Conservation (phyloP, 2,113 vertebrate genomes). For the Centrocercus urophasianus region DNA sequence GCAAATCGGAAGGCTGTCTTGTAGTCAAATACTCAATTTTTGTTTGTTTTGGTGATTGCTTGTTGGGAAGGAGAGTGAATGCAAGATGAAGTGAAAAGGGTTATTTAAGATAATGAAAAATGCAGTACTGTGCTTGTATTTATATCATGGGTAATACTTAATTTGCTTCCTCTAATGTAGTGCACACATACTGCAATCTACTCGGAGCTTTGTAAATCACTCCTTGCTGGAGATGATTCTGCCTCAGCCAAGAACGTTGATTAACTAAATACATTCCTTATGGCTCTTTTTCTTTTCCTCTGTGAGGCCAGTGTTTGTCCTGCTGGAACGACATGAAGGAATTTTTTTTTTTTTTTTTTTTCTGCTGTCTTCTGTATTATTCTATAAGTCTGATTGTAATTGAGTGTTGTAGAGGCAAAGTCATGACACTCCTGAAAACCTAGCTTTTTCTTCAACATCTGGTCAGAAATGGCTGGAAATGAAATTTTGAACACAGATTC, state of each 20-base stretch:
- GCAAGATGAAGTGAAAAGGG: neutral
- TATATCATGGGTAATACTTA: neutral
- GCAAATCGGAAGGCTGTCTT: neutral
- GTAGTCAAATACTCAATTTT: neutral
- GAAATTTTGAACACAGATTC: neutral
- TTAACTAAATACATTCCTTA: conserved; percentile 44
- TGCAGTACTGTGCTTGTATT: neutral
- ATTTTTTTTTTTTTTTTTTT: neutral
- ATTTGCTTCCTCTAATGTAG: neutral
- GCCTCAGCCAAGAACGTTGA: conserved; percentile 8
- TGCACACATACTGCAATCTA: neutral
- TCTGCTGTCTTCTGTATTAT: neutral
- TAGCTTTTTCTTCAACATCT: neutral
- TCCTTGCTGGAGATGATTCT: neutral
- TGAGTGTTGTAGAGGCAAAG: neutral
- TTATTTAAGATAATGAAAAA: neutral
- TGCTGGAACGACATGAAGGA: neutral
- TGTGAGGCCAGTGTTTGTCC: neutral
- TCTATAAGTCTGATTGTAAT: neutral
- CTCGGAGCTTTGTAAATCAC: neutral
- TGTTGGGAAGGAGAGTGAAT: neutral
- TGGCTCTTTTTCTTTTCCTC: neutral
- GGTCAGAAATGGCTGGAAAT: neutral
- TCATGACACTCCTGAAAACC: neutral
- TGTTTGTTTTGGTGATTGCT: neutral